Conservation (phyloP, 2,888 invertebrate genomes). For the Branchipolynoe longqiensis region DNA sequence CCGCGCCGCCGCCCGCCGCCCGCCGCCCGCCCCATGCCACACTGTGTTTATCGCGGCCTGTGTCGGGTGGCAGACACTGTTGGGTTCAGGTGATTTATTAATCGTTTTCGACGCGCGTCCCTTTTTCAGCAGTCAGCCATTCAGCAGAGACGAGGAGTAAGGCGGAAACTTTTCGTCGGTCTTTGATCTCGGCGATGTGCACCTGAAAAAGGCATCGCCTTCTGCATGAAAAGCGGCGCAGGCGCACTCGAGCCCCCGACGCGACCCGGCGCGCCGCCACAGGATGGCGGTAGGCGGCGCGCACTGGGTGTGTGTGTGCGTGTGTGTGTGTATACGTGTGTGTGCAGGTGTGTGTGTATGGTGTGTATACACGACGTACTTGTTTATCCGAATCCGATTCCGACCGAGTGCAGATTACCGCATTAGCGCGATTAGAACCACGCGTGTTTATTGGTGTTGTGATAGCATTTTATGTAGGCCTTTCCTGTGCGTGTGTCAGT, state of each 20-base stretch:
- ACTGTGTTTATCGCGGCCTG: not conserved
- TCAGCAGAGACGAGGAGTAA: not conserved
- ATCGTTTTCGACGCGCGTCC: constrained; percentile 19
- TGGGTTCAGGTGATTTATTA: not conserved
- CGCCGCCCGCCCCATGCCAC: not conserved
- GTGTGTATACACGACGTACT: no score
- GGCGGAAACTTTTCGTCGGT: not conserved
- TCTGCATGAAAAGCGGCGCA: constrained; percentile 29
- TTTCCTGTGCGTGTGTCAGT: no score
- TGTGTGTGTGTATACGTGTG: no score
- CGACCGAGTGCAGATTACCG: no score
- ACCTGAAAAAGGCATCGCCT: not conserved
- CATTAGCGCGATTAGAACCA: no score
- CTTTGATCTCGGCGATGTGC: constrained; percentile 13
- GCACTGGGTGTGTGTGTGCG: no score
- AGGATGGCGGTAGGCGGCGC: not conserved
- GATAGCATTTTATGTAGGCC: no score
- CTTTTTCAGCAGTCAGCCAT: constrained; percentile 22
- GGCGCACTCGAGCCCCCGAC: not conserved
- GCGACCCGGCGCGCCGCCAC: not conserved
- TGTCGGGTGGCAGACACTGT: not conserved
- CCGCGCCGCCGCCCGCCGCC: not conserved
- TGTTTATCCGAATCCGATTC: no score
- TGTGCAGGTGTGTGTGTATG: no score
- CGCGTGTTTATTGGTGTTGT: no score